Base-by-base conservation (phyloP, 2,797 vertebrate species). In the Macrochelys suwanniensis region DNA sequence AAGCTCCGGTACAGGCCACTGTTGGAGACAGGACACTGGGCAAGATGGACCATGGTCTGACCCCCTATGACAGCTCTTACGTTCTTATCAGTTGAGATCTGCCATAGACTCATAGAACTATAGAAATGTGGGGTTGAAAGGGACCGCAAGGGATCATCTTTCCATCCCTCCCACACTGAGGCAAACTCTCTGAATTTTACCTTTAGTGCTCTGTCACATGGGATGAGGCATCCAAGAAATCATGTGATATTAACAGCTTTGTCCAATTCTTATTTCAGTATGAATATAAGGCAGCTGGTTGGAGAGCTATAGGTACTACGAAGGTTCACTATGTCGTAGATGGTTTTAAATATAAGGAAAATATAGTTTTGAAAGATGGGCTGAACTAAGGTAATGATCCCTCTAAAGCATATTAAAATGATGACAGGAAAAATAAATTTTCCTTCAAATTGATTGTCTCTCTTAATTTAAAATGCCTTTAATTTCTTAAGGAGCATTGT, bases 231-330 rank as follows among this genome's bases (percentile, higher is more conserved):
- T 82, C 11, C 79, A 42, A 15, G 23, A 0, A 1, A 9, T 1
- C 0, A 49, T 37, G 26, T 49, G 78, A 54, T 8, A 37, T 31
- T 33, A 74, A 4, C 1, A 37, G 50, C 6, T 3, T 25, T 71
- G n/a, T 50, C 84, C 80, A 87, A 21, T 1, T 76, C 79, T 76
- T 31, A 2, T 23, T 74, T 8, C 28, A 51, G 47, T 10, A 65
- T 56, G 61, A 31, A 28, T 28, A 31, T 26, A 91, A 5, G 21
- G 23, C 51, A 77, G 26, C 42, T 91, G 31, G 51, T 23, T 65
- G 49, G 28, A 85, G 19, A 65, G n/a, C 25, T 56, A 7, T 28
- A 87, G 37, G 11, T 79, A 16, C 37, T 82, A 85, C 61, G 78
- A 89, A 76, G 47, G 2, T 80, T 80, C 61, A 56, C 12, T 61